Evolutionary conservation across 2,888 invertebrate genomes (phyloP).

Genomic region (Sympetrum striolatum): DNA sequence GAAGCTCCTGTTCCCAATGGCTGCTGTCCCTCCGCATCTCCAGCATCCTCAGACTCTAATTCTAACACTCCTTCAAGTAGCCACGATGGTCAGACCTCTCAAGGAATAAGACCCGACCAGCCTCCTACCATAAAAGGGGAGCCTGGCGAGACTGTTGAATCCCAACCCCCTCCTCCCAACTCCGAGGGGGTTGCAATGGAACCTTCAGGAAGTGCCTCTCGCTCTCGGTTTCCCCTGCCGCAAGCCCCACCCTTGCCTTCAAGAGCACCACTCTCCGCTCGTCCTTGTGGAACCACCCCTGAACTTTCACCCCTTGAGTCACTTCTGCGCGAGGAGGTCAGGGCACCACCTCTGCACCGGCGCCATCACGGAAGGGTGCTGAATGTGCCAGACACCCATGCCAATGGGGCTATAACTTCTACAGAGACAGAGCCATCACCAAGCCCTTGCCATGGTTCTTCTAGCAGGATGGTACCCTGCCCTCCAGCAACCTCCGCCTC

Average conservation of each 20-base stretch:
- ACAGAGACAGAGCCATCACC: slow-evolving; percentile 64
- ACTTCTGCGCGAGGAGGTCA: slow-evolving; percentile 81
- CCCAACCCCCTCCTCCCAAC: slow-evolving; percentile 61
- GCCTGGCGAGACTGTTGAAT: background rate
- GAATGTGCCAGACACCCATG: slow-evolving; percentile 61
- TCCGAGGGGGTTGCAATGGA: slow-evolving; percentile 63
- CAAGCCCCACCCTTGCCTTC: slow-evolving; percentile 22
- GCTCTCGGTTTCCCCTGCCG: background rate
- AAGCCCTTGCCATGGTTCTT: slow-evolving; percentile 62
- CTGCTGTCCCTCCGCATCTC: slow-evolving; percentile 64
- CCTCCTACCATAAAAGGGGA: slow-evolving; percentile 5
- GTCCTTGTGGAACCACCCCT: slow-evolving; percentile 49
- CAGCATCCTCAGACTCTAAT: slow-evolving; percentile 82
- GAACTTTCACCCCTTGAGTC: slow-evolving; percentile 83
- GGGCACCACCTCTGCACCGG: slow-evolving; percentile 55
- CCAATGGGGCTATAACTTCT: slow-evolving; percentile 74
- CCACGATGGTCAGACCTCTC: slow-evolving; percentile 45
- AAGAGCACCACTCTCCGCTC: slow-evolving; percentile 45
- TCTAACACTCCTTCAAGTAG: slow-evolving; percentile 77
- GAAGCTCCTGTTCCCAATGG: slow-evolving; percentile 19
- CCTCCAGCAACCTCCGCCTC: slow-evolving; percentile 44
- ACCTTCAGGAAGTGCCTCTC: background rate
- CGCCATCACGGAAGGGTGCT: background rate
- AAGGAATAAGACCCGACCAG: background rate
- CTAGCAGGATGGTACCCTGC: slow-evolving; percentile 56